Percentiles rank a stretch among this genome's conserved stretches.
These are phyloP conservation scores for Bradypodion ventrale DNA, from an alignment of 2,797 vertebrate species.

Conservation along the genomic window DNA sequence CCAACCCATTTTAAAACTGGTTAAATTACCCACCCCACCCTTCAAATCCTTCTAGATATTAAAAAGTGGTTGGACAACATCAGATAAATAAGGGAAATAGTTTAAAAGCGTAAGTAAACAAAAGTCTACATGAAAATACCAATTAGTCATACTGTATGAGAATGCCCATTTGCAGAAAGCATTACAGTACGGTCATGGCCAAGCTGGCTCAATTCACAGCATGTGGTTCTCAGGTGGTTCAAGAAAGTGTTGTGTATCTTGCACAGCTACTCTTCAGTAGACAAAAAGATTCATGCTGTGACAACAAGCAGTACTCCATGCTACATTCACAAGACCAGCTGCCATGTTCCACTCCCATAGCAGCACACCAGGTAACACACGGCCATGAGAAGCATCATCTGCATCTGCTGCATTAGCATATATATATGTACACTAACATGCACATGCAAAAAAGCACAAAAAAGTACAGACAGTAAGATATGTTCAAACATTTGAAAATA, in stretches of 20 bases:
- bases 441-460: background rate
- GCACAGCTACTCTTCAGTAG: background rate
- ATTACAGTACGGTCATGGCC: background rate
- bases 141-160: background rate
- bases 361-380: background rate
- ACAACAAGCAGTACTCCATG: background rate
- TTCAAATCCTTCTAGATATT: background rate
- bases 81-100: conserved; percentile 5
- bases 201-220: background rate
- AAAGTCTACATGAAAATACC: background rate
- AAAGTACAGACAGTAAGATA: background rate
- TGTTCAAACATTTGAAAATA: background rate
- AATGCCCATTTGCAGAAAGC: background rate
- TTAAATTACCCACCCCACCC: conserved; percentile 27
- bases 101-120: background rate
- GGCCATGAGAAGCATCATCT: background rate
- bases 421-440: background rate
- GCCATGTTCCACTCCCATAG: background rate
- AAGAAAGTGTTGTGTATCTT: background rate
- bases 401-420: background rate
- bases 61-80: background rate
- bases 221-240: background rate
- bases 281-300: background rate
- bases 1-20: background rate
- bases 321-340: background rate